Evolutionary conservation across 2,797 vertebrate genomes (phyloP), one percentile per base, ranked within the genome.

Genomic region (Enteromius viviparus): DNA sequence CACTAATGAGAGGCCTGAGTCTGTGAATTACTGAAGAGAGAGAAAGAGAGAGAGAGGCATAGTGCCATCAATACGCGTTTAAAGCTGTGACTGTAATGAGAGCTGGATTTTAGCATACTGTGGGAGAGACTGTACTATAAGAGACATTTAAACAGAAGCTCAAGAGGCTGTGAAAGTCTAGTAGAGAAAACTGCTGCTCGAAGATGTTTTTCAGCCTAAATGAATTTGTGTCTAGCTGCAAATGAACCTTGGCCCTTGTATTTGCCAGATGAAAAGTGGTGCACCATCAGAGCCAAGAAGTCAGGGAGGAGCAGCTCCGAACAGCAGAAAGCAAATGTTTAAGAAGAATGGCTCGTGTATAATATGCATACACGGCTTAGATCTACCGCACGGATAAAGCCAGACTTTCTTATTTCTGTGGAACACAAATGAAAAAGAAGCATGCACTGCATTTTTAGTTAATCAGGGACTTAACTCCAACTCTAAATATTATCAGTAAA

Each of bases 1-100:
- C 80, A 79, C 70, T 83, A 80, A 87, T 85, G 81, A 74, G 81
- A 79, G 60, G 80, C 47, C 26, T 4, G 21, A 76, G 66, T 60
- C 49, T 37, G 42, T 29, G 71, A 80, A 80, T 87, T 80, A 85
- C 71, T 47, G 42, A 32, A 70, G 23, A 45, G 10, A 45, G 42
- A 80, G 75, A n/a, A 40, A 66, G 65, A 69, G 37, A 29, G 37
- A 29, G 29, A 6, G 70, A 6, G 29, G 6, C 14, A 65, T 17
- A 21, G 37, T 10, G 29, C 32, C 32, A 75, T 53, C 15, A 37
- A 70, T 66, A 70, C 10, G 11, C 42, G 32, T 65, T 76, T 78
- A 23, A 78, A 84, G 47, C 65, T 55, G 66, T 74, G 69, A 79
- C 78, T 71, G 29, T 81, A 78, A 81, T 80, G 81, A 80, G 64